Evolutionary conservation across 2,797 vertebrate genomes (phyloP), one percentile per base, ranked within the genome.

Genomic region (Protosalanx chinensis): DNA sequence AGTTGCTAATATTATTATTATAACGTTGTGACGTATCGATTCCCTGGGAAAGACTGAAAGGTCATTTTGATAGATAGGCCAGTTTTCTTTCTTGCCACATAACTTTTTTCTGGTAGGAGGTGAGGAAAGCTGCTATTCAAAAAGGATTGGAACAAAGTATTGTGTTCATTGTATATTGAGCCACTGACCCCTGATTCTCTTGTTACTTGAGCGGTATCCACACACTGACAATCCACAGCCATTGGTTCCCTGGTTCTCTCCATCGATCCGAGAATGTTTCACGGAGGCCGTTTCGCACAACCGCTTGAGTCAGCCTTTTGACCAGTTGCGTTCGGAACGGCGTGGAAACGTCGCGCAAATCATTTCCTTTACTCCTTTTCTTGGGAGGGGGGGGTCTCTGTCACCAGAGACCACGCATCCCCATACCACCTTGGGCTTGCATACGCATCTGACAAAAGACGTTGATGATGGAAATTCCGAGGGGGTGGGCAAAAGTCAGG

Each of bases 221-320:
- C 37, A 41, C 29, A 27, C 30, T 20, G 27, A 76, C 76, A 78
- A 79, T 74, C 73, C 16, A 76, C 76, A 78, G 73, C 78, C 78
- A 80, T 49, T 77, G 83, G 73, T 81, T 71, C 70, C 46, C 49
- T 63, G 18, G 77, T 84, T 72, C 79, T 79, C 77, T 84, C 81
- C 76, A 84, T 88, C 81, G 85, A 89, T 89, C 82, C 64, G 29
- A 76, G 86, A 79, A 81, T 74, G 87, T 89, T 82, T 86, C 89
- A 89, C 83, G 6, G 10, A 85, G 81, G 75, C 76, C 73, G 87
- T 83, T 85, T 86, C 85, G 84, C 82, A 80, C 33, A 72, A 67
- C 67, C 79, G 73, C 84, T 76, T n/a, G n/a, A n/a, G n/a, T n/a
- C n/a, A n/a, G n/a, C n/a, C 77, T 76, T 33, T 33, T 33, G n/a